A percentile compares a stretch with the other conserved stretches of the same genome.
Conservation (phyloP, 2,797 vertebrate genomes). For the Halcyon leucocephala region DNA sequence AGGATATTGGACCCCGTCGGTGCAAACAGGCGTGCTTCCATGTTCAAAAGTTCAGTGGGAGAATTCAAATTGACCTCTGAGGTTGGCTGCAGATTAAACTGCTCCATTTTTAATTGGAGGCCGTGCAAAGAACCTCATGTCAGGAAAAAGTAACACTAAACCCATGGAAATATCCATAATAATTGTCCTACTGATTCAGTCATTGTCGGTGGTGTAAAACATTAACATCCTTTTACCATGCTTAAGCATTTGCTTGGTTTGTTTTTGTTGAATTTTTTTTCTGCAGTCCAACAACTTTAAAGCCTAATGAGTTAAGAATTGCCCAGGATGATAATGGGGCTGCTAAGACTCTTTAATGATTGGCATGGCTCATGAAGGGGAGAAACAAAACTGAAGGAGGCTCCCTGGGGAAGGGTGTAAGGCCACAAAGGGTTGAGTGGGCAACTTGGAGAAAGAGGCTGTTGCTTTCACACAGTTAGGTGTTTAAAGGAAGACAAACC, state of each 20-base stretch:
- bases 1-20: conserved; percentile 43
- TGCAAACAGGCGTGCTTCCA: conserved; percentile 44
- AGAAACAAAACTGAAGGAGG: conserved; percentile 59
- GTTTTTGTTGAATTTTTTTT: not conserved
- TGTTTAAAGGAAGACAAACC: conserved; percentile 70
- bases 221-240: conserved; percentile 64
- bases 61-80: conserved; percentile 38
- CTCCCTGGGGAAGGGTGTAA: conserved; percentile 41
- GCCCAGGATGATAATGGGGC: conserved; percentile 58
- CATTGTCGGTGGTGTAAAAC: conserved; percentile 39
- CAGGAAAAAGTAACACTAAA: conserved; percentile 51
- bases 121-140: not conserved
- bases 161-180: conserved; percentile 32
- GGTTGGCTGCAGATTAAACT: conserved; percentile 49
- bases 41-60: conserved; percentile 48
- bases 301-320: conserved; percentile 76
- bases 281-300: conserved; percentile 61
- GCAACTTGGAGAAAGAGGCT: conserved; percentile 42
- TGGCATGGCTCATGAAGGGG: conserved; percentile 68
- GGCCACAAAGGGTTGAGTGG: conserved; percentile 71
- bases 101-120: conserved; percentile 57
- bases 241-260: conserved; percentile 21
- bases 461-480: conserved; percentile 72
- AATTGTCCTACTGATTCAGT: conserved; percentile 2
- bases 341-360: conserved; percentile 71